Base-by-base conservation (phyloP, 2,888 invertebrate species). In the Matsumyia berberina region DNA sequence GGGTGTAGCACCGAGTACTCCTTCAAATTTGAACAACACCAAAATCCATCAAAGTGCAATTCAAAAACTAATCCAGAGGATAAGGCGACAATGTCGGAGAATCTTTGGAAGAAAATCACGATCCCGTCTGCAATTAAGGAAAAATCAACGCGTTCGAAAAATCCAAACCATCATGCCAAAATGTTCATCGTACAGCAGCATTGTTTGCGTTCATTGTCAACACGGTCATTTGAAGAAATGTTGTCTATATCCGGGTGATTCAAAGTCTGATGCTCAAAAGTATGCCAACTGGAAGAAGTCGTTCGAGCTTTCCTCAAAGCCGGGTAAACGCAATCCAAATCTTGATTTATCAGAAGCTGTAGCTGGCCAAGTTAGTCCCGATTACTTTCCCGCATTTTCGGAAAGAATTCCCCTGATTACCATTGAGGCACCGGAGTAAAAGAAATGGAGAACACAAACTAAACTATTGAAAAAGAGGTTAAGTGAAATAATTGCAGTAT, bases 291-390 rank as follows among this genome's bases (percentile, higher is more conserved):
- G 82, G 82, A 82, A 67, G 31, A 60, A 6, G 29, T 12, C 12
- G 1, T 81, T 81, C 8, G 81, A 81, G 17, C 58, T 31, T 31
- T 76, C 81, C 8, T 35, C 39, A 7, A 44, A 81, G 9, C 37
- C 66, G 0, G 15, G 66, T 8, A 39, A 19, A 35, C 49, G 37
- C 0, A 51, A 49, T 53, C 39, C 58, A 4, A 82, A 77, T 53
- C 42, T 66, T 12, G 74, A 57, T n/a, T n/a, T 76, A 37, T 66
- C 82, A 6, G 79, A 80, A 60, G 82, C 82, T 11, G 44, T 82
- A 19, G 44, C 77, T 24, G 82, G 82, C 0, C 72, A 78, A 24
- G 72, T 82, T 2, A 78, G 72, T 9, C 77, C 78, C 0, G 15
- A 35, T 0, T 49, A 31, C 37, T 82, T 53, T 17, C 66, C 72